phyloP scores from a whole-genome alignment of 2,113 vertebrate species.

The Hydropotes inermis region DNA sequence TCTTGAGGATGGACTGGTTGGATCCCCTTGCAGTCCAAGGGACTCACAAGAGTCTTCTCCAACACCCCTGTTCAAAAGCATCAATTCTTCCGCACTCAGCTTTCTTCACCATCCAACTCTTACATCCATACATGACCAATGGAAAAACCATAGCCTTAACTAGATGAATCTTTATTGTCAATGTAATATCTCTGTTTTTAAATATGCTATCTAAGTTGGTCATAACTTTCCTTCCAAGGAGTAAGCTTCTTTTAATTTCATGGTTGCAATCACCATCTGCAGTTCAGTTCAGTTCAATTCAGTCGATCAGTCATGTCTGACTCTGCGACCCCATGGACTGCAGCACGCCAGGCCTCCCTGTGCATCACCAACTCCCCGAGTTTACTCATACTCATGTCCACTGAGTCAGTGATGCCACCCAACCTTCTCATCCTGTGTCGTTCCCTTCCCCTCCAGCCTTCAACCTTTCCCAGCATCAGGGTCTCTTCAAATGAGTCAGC shows the following conservation, averaged over 20 bases:
- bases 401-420: not conserved
- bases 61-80: not conserved
- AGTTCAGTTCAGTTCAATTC: not conserved
- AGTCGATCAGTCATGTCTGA: fast-evolving
- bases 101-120: not conserved
- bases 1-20: not conserved
- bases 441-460: not conserved
- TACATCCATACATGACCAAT: not conserved
- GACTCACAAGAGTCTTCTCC: not conserved
- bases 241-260: not conserved
- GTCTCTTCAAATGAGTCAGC: not conserved
- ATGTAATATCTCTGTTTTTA: not conserved
- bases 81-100: not conserved
- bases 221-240: not conserved
- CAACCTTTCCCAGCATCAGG: not conserved
- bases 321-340: not conserved
- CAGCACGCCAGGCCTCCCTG: not conserved
- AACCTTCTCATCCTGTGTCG: not conserved
- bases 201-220: not conserved
- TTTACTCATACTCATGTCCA: not conserved
- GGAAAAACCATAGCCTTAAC: not conserved
- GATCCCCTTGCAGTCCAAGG: not conserved
- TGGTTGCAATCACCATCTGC: not conserved
- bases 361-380: not conserved
- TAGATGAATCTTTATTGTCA: not conserved